Evolutionary conservation across 2,113 vertebrate species (phyloP), one percentile per base, ranked within the genome.

Genomic region (Sus scrofa): DNA sequence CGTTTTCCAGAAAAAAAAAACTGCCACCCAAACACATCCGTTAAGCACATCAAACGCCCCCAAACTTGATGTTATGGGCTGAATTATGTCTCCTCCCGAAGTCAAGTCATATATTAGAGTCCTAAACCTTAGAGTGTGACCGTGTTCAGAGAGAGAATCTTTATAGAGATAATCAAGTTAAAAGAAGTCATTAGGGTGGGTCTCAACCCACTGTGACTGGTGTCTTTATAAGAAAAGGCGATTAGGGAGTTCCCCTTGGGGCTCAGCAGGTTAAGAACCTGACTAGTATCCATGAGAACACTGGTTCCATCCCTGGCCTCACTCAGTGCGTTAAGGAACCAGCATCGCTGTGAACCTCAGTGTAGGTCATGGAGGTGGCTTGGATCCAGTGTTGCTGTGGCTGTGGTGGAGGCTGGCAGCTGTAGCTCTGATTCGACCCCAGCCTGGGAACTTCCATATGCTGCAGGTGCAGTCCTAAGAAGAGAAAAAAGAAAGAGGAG

Each of bases 121-220:
- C 19, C 68, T 15, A 2, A 37, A 7, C 15, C 50, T 65, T 1
- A 0, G 11, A 82, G 12, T 1, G 3, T 15, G 14, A 54, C 39
- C 12, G 1, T 7, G 1, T 50, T 68, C 70, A 37, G 24, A 77
- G 52, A 68, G 7, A 8, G 30, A 24, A n/a, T 39, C 58, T 14
- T 44, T 44, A 26, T 2, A 20, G 26, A 84, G 12, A 14, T 18
- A 24, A 50, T 34, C 15, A 6, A 27, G 30, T 32, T 50, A 30
- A 37, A 79, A 11, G 34, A 54, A n/a, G 52, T 37, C 13, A 3
- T 12, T 2, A 30, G 7, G 16, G 26, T 34, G 16, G 60, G 10
- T 37, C 7, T 7, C 12, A 24, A 26, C 4, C 52, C 52, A 22
- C 1, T 7, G 1, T 0, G 1, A 27, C 7, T 6, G 10, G 22